Percentiles rank a stretch among this genome's conserved stretches.
Conservation (phyloP, 2,113 vertebrate species). For the Todiramphus saurophagus region DNA sequence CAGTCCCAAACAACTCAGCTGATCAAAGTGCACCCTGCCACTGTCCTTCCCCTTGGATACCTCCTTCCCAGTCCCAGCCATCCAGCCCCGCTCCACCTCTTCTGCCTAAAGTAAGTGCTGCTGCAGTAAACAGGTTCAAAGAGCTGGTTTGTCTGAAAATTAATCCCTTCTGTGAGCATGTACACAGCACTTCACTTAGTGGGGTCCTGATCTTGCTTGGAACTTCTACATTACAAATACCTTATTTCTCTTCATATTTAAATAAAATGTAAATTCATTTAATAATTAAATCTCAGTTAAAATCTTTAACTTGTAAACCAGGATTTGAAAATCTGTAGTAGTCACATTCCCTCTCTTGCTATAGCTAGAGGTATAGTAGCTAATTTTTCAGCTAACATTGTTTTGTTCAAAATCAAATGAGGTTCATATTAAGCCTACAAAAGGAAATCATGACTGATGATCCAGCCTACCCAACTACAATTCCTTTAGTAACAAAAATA, state of each 20-base stretch:
- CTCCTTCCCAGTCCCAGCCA: background rate
- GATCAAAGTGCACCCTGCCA: background rate
- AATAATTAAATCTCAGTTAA: background rate
- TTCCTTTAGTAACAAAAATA: conserved; percentile 68
- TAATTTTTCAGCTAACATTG: conserved; percentile 21
- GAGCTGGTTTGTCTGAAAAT: background rate
- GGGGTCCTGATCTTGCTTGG: background rate
- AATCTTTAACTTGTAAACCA: conserved; percentile 26
- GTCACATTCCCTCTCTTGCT: conserved; percentile 20
- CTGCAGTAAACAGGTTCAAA: background rate
- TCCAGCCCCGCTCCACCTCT: background rate
- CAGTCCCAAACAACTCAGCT: background rate
- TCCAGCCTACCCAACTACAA: conserved; percentile 51
- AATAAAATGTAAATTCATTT: background rate
- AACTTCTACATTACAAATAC: background rate
- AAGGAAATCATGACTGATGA: conserved; percentile 60
- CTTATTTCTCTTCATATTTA: background rate
- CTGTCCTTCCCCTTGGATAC: background rate
- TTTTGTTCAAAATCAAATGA: conserved; percentile 63
- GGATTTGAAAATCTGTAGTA: conserved; percentile 38
- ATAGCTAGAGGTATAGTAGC: conserved; percentile 57
- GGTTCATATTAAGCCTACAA: conserved; percentile 54
- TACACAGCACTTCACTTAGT: fast-evolving
- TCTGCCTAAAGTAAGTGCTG: background rate
- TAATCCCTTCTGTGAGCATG: background rate